A percentile compares a stretch with the other conserved stretches of the same genome.
These are phyloP conservation scores for Heliconius charithonia DNA, from an alignment of 2,888 invertebrate genomes.

Conservation along the genomic window DNA sequence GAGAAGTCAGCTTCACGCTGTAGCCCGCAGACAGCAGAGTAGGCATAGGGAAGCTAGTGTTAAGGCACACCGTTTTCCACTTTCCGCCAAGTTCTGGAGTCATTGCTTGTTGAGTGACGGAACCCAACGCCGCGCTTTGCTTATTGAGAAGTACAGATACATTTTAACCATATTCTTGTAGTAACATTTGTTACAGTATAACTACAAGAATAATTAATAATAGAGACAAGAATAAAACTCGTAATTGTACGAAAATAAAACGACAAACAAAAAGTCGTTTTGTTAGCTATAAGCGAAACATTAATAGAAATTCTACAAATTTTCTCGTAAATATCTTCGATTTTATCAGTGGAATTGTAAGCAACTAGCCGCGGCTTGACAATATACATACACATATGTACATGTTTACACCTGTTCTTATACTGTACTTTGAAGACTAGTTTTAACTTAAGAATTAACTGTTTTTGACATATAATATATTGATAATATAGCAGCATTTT, in stretches of 20 bases:
- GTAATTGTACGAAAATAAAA: not conserved
- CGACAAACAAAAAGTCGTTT: not conserved
- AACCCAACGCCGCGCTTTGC: too few species aligned
- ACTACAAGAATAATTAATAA: too few species aligned
- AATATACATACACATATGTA: not conserved
- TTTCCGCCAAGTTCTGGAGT: too few species aligned
- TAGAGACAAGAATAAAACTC: too few species aligned
- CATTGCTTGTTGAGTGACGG: too few species aligned
- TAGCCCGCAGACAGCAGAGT: too few species aligned
- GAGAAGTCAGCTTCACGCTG: too few species aligned
- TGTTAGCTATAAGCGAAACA: not conserved
- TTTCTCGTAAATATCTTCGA: constrained; percentile 20
- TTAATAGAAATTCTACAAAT: constrained; percentile 16
- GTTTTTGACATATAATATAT: not conserved
- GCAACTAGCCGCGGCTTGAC: constrained; percentile 21
- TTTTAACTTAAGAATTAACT: not conserved
- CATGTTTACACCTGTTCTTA: constrained; percentile 18
- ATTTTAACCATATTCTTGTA: too few species aligned
- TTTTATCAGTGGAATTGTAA: constrained; percentile 21
- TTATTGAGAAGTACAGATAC: too few species aligned
- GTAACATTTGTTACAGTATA: too few species aligned
- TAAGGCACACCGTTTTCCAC: too few species aligned
- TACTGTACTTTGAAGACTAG: not conserved
- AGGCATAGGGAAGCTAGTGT: too few species aligned
- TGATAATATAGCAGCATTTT: not conserved